Base-by-base conservation (phyloP, 2,113 vertebrate genomes). In the Xiphorhynchus elegans region DNA sequence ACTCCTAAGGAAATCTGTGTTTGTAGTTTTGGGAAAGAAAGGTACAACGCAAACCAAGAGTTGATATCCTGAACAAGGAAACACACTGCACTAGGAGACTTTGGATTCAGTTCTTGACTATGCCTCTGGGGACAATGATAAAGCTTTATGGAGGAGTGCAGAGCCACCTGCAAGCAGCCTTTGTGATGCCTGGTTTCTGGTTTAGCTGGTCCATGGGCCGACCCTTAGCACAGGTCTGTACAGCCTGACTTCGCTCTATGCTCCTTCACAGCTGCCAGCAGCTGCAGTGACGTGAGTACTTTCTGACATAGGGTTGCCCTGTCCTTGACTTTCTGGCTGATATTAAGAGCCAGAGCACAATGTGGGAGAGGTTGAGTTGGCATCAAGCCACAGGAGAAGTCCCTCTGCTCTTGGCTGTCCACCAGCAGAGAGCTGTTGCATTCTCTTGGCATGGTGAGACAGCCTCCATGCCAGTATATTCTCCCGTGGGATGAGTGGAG, bases 1-100 rank as follows among this genome's bases (percentile, higher is more conserved):
- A 72, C 74, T 89, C 37, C 40, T 70, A 60, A 95, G 91, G 93
- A 93, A 96, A 95, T 75, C 40, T 72, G 24, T 82, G 62, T 82
- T 93, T 94, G 59, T 75, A 68, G 14, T 62, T 94, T 78, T 78
- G 31, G 50, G 60, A 24, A 55, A 52, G 90, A 92, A 84, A 29
- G 18, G 37, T 49, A 53, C 70, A 53, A 37, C 0, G 2, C 37
- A 93, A 91, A 62, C 49, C 0, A 74, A 78, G 60, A 46, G 74
- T 5, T 0, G 0, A 82, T 79, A 93, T 91, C 81, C 91, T 83
- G 81, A n/a, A 21, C 60, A 94, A 94, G 84, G 91, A 96, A 96
- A 79, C 60, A 49, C 5, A 6, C 37, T 68, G 29, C 46, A 62
- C 23, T 4, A 15, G 37, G 46, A 82, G 52, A 64, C 9, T 92